phyloP scores from a whole-genome alignment of 2,888 invertebrate species.

The Nomada flava region DNA sequence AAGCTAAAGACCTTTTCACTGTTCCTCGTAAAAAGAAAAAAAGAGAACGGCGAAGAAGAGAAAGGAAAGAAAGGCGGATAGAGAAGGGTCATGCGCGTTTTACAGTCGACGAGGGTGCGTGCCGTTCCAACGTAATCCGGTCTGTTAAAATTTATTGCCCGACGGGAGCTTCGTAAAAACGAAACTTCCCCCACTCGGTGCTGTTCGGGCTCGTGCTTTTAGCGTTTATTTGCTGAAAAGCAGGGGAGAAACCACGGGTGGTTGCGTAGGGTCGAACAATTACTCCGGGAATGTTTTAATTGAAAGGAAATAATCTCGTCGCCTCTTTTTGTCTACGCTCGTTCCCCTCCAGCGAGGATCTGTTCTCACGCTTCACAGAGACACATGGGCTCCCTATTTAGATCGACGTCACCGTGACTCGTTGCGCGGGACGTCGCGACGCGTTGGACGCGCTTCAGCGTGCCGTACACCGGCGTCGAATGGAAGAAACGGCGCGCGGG shows the following conservation, averaged over 20 bases:
- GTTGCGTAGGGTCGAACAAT: constrained; percentile 11
- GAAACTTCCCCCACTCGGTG: not conserved
- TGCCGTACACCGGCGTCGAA: constrained; percentile 20
- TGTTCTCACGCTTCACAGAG: constrained; percentile 43
- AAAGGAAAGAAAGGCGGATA: not conserved
- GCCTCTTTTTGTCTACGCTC: constrained; percentile 30
- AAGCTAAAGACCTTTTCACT: constrained; percentile 38
- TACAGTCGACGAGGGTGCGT: constrained; percentile 21
- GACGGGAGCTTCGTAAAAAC: constrained; percentile 22
- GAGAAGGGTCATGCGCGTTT: constrained; percentile 14
- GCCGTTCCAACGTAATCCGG: constrained; percentile 30
- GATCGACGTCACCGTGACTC: constrained; percentile 17
- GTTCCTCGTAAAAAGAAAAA: constrained; percentile 30
- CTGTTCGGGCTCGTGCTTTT: not conserved
- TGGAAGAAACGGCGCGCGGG: not conserved
- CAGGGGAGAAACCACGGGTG: not conserved
- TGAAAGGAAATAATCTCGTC: constrained; percentile 42
- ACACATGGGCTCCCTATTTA: constrained; percentile 50
- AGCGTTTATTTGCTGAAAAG: constrained; percentile 11
- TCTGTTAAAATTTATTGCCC: constrained; percentile 46
- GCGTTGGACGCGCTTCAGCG: not conserved
- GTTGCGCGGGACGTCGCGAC: not conserved
- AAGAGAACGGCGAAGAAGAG: too few species aligned
- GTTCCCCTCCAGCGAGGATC: not conserved
- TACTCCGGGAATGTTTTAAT: constrained; percentile 37